Evolutionary conservation across 2,888 invertebrate species (phyloP), one percentile per base, ranked within the genome.

Genomic region (Drosophila melanocephala): DNA sequence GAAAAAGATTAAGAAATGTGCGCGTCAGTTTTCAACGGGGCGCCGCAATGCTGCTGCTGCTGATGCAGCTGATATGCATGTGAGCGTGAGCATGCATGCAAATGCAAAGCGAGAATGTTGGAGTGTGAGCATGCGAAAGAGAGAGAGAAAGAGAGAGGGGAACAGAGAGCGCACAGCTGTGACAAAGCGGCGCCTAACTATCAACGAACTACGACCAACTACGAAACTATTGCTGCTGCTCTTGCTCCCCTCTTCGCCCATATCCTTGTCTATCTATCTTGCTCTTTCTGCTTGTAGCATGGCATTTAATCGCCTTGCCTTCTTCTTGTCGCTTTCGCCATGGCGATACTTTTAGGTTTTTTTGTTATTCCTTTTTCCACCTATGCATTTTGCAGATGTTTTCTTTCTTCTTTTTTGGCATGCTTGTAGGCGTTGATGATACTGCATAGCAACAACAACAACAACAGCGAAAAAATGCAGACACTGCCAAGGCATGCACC

Each of bases 161-260:
- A 58, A 57, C 62, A 71, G 81, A 77, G 59, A 71, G 68, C 61
- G 68, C 86, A 83, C 86, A 89, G 83, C 90, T 87, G 86, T 86
- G 86, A 89, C 90, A 89, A 86, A 86, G 86, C 85, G 90, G 90
- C 86, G 90, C 86, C 87, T 89, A 89, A 86, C 86, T 85, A 75
- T 81, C 80, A 83, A 83, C 86, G 81, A 83, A 69, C 81, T 76
- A 42, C 44, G 57, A 76, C 86, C 16, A 47, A 16, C 47, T 47
- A 57, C 14, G 57, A 62, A 69, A 62, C 72, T 71, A 57, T 65
- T 70, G 63, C 72, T 75, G 57, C 55, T 70, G 22, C 58, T 50
- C 19, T 32, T 12, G n/a, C 3, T 32, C 33, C 37, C 35, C 10
- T 39, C 51, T 37, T 33, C 5, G 14, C 32, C 12, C 19, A 28